Conservation (phyloP, 2,888 invertebrate species). For the Cosmia trapezina region DNA sequence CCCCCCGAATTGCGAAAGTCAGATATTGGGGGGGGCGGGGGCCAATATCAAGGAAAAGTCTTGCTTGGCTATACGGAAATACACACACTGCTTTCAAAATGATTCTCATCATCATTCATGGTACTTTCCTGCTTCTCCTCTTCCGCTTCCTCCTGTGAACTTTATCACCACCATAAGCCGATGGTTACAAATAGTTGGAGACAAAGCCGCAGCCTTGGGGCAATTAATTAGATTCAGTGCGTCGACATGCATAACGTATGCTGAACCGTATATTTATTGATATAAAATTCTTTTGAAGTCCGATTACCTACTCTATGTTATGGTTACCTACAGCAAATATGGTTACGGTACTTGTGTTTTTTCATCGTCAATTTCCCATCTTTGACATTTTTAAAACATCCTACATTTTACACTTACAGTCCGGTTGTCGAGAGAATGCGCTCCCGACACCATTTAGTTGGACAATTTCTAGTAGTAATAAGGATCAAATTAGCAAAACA, state of each 20-base stretch:
- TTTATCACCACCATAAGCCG: conserved; percentile 65
- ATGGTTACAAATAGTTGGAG: conserved; percentile 80
- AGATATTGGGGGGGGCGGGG: too few relatives aligned
- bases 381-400: too few relatives aligned
- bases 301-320: conserved; percentile 1
- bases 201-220: conserved; percentile 83
- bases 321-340: not conserved
- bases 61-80: not conserved
- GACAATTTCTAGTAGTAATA: too few relatives aligned
- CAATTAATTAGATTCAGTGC: conserved; percentile 86
- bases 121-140: conserved; percentile 19
- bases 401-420: too few relatives aligned
- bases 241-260: conserved; percentile 76
- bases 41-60: not conserved
- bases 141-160: conserved; percentile 52
- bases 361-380: not conserved
- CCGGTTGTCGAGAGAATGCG: too few relatives aligned
- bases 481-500: too few relatives aligned
- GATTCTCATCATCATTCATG: conserved; percentile 28
- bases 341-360: not conserved
- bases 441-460: too few relatives aligned
- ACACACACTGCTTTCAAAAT: not conserved
- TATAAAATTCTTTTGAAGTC: conserved; percentile 43
- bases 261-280: conserved; percentile 44
- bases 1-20: not conserved